phyloP scores from a whole-genome alignment of 2,113 vertebrate species.

The Zeus faber region DNA sequence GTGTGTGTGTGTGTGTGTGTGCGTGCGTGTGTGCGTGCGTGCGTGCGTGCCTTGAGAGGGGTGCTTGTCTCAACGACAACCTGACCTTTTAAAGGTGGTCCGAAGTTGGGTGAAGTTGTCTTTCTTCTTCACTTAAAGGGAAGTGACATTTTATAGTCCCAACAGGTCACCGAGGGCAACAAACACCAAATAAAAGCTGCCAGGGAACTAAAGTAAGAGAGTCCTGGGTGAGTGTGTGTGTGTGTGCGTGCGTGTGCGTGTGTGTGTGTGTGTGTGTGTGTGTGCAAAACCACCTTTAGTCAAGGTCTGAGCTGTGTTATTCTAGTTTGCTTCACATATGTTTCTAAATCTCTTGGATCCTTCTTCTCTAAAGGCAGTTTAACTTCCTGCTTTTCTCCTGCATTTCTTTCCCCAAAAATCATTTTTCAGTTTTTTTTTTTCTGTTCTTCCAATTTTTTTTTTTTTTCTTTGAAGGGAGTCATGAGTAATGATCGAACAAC shows the following conservation, averaged over 20 bases:
- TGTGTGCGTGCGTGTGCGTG: conserved; percentile 13
- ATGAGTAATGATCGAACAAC: too few species aligned
- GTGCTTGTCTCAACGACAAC: conserved; percentile 52
- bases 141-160: conserved; percentile 79
- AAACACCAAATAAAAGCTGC: conserved; percentile 75
- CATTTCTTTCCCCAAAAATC: too few species aligned
- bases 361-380: too few species aligned
- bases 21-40: conserved; percentile 11
- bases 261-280: conserved; percentile 7
- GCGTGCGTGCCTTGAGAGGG: conserved; percentile 18
- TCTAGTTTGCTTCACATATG: too few species aligned
- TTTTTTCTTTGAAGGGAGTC: too few species aligned
- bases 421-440: too few species aligned
- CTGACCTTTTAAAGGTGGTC: conserved; percentile 75
- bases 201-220: conserved; percentile 60
- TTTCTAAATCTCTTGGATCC: too few species aligned
- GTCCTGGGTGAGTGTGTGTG: conserved; percentile 19
- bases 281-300: too few species aligned
- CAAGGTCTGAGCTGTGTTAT: too few species aligned
- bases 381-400: too few species aligned
- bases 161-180: conserved; percentile 74
- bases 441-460: too few species aligned
- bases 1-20: conserved; percentile 8
- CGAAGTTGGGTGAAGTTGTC: conserved; percentile 74
- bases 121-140: conserved; percentile 75